Conservation (phyloP, 2,888 invertebrate genomes). For the Chaetogeoica ovagalla region DNA sequence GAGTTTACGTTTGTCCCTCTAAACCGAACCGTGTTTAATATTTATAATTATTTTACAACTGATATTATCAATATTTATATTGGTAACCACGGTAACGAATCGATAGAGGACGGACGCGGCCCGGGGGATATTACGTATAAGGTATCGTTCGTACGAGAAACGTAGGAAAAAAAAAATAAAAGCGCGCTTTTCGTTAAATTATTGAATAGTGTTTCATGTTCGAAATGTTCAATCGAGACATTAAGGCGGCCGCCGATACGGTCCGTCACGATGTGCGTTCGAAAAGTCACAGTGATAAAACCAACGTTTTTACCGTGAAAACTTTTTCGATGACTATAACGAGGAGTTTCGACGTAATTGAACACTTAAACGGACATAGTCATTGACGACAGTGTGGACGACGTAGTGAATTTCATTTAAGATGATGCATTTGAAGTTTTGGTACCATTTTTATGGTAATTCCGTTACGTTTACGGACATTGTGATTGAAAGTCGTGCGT, state of each 20-base stretch:
- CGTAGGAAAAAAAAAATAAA: neutral
- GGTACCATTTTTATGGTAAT: too few species aligned
- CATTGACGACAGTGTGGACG: neutral
- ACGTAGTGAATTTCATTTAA: neutral
- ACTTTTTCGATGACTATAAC: neutral
- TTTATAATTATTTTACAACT: too few species aligned
- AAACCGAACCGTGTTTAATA: too few species aligned
- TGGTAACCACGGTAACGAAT: too few species aligned
- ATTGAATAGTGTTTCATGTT: neutral
- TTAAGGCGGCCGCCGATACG: neutral
- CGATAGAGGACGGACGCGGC: too few species aligned
- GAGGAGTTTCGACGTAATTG: neutral
- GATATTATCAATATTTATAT: too few species aligned
- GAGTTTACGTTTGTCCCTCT: too few species aligned
- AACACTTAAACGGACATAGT: neutral
- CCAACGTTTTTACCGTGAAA: neutral
- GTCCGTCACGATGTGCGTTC: neutral
- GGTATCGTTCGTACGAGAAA: neutral
- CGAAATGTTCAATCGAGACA: neutral
- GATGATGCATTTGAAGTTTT: too few species aligned
- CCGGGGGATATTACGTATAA: too few species aligned
- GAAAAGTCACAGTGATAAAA: conserved; percentile 10
- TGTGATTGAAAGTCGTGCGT: too few species aligned
- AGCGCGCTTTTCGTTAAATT: neutral
- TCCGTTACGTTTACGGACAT: too few species aligned